phyloP scores from a whole-genome alignment of 1,140 invertebrate species.

The Drosophila asahinai region DNA sequence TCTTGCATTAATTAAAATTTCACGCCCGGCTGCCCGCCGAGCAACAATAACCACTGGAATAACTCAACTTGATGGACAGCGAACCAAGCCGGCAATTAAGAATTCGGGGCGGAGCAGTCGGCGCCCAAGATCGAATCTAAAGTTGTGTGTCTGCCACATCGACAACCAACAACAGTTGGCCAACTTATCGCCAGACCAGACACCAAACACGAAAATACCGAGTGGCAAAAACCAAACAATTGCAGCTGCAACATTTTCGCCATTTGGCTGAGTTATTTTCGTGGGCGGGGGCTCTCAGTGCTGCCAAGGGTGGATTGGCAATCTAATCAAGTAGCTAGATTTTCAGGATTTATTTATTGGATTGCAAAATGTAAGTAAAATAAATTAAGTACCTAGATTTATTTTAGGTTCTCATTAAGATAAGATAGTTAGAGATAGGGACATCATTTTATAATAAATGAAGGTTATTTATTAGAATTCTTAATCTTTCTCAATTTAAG shows the following conservation, averaged over 20 bases:
- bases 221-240: constrained; percentile 18
- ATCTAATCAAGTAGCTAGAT: constrained; percentile 3
- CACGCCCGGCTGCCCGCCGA: constrained; percentile 29
- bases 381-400: no score
- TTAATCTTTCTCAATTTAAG: no score
- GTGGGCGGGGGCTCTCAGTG: constrained; percentile 16
- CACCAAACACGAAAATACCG: constrained; percentile 16
- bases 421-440: no score
- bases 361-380: no score
- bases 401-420: no score
- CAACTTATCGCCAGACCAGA: constrained; percentile 27
- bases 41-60: constrained; percentile 34
- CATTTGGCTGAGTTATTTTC: constrained; percentile 26
- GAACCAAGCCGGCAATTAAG: constrained; percentile 46
- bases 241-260: constrained; percentile 45
- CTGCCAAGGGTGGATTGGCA: not conserved
- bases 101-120: constrained; percentile 13
- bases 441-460: no score
- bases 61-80: constrained; percentile 43
- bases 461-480: no score
- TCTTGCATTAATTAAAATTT: constrained; percentile 62
- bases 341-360: not conserved
- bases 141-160: constrained; percentile 43
- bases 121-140: constrained; percentile 52
- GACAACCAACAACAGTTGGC: constrained; percentile 15